Percentiles rank a stretch among this genome's conserved stretches.
Evolutionary conservation across 2,113 vertebrate species (phyloP).

Genomic region (Lipotes vexillifer): DNA sequence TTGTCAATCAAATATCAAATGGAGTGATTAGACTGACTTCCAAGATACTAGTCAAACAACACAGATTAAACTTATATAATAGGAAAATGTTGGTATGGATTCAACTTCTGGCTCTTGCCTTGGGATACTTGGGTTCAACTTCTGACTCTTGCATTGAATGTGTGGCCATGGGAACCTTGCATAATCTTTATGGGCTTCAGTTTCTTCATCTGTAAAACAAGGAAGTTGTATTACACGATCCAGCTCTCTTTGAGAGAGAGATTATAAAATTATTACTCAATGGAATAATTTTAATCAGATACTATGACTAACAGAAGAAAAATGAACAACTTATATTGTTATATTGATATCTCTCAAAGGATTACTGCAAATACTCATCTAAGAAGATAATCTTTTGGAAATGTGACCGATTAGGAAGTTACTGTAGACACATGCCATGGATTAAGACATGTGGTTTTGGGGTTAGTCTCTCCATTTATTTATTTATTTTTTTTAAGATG

Average conservation of each 20-base stretch:
- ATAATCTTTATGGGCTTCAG: neutral
- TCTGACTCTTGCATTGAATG: neutral
- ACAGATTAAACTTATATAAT: neutral
- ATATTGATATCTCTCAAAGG: neutral
- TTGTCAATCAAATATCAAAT: neutral
- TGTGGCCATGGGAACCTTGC: neutral
- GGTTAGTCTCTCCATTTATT: neutral
- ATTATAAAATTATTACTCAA: too few species aligned
- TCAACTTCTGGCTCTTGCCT: neutral
- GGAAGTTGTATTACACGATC: neutral
- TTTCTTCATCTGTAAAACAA: neutral
- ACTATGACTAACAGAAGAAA: neutral
- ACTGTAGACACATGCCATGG: neutral
- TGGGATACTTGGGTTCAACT: neutral
- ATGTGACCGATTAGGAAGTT: neutral
- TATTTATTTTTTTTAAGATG: too few species aligned
- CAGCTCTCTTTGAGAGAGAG: neutral
- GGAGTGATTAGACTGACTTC: neutral
- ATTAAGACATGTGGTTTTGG: neutral
- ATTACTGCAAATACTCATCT: neutral
- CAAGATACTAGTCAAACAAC: neutral
- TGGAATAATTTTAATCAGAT: neutral
- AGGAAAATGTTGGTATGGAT: neutral
- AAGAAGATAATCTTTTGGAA: slow-evolving; percentile 28
- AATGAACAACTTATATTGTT: neutral